Evolutionary conservation across 1,140 invertebrate genomes (phyloP).

Genomic region (Apis florea): DNA sequence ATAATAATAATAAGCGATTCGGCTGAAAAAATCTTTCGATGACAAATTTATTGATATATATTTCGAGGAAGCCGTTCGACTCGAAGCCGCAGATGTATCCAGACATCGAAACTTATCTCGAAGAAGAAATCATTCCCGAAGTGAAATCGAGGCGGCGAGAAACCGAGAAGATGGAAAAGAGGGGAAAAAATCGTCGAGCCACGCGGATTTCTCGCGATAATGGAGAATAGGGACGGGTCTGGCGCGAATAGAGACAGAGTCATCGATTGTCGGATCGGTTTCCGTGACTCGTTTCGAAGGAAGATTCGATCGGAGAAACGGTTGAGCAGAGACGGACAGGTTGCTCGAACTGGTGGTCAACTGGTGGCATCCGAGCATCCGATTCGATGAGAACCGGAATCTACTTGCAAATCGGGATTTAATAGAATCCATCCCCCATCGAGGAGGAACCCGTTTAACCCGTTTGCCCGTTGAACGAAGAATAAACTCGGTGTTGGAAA

Average conservation of each 20-base stretch:
- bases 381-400: conserved; percentile 33
- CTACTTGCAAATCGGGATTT: conserved; percentile 36
- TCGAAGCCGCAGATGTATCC: no score
- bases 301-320: conserved; percentile 42
- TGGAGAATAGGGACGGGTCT: conserved; percentile 42
- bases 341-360: conserved; percentile 13
- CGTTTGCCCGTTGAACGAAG: no score
- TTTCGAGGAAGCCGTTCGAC: no score
- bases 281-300: conserved; percentile 25
- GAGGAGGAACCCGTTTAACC: background rate
- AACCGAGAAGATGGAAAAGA: background rate
- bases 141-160: no score
- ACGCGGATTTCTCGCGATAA: conserved; percentile 41
- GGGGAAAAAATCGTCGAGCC: background rate
- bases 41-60: no score
- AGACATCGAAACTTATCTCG: no score
- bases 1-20: no score
- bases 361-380: background rate
- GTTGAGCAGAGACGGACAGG: conserved; percentile 19
- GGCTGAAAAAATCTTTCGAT: no score
- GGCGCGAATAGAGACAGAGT: conserved; percentile 1
- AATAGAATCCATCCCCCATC: background rate
- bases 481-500: background rate
- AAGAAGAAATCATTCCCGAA: no score
- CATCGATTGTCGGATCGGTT: conserved; percentile 12